Evolutionary conservation across 1,140 invertebrate species (phyloP), one percentile per base, ranked within the genome.

Genomic region (Drosophila obscura): DNA sequence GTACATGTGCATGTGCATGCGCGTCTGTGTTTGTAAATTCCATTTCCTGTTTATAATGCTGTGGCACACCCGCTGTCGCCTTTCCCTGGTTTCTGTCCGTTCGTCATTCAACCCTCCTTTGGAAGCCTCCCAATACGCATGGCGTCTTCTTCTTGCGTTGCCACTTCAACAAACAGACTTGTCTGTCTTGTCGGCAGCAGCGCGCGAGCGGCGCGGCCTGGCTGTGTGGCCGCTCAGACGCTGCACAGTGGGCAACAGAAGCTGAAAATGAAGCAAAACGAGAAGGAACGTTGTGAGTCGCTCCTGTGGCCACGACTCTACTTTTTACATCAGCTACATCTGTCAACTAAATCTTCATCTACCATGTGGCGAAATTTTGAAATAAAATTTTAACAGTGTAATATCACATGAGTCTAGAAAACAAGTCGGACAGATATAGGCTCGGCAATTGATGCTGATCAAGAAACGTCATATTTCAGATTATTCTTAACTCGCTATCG

Each of bases 31-130:
- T 77, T 71, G 83, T 87, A 88, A 88, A 87, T 87, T 87, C 73
- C 84, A 87, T 87, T 87, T 87, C 83, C 83, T 87, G 83, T 87
- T 87, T 87, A 80, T 87, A 87, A 82, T 88, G 67, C 66, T 87
- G 79, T 61, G 65, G 59, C 80, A 73, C 63, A 61, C 56, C 49
- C 69, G 41, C 62, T 19, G 41, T 19, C 51, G 35, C n/a, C 41
- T 31, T 57, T 22, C 35, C 9, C 35, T 39, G 39, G 41, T 19
- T 41, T 57, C 57, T 28, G n/a, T 43, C 31, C 31, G 28, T 45
- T 39, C 55, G 50, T 31, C 48, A 28, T 44, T 39, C 49, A 56
- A 41, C 39, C 26, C 53, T 43, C 55, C 43, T 15, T 26, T 44
- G 19, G 26, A 57, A 52, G 50, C 68, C 59, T 39, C 28, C 8